Evolutionary conservation across 2,797 vertebrate species (phyloP), one percentile per base, ranked within the genome.

Genomic region (Mus spretus): DNA sequence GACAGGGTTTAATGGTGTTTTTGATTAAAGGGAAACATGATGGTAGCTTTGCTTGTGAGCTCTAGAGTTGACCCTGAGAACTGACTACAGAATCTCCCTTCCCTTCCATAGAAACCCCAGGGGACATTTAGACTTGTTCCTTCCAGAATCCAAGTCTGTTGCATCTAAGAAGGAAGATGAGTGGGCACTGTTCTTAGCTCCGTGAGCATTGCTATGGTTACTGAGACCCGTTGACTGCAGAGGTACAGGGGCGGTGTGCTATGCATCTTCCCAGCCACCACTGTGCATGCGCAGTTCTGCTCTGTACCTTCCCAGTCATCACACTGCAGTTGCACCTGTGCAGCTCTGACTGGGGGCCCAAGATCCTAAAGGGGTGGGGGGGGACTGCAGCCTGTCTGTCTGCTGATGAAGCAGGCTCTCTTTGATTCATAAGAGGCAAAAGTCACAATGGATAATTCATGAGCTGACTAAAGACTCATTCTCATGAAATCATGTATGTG

Each of bases 141-240:
- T 14, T 15, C 47, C 28, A 31, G 14, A 84, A 57, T 57, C 34
- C 13, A 57, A 31, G 63, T 79, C 89, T 78, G 70, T 40, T 3
- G 10, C 3, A 22, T 59, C 57, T 24, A 31, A 85, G 55, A 31
- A 72, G 40, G 28, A 15, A 9, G 0, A 0, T 8, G 47, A 63
- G 53, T 74, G 24, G 11, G 5, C 28, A 11, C 2, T 22, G 4
- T 37, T 3, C 6, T 28, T 63, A 70, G 26, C 44, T 31, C 7
- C 7, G 3, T 28, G 61, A 44, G n/a, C 44, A 40, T 10, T n/a
- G 6, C 1, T 34, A 10, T 1, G 14, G 40, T 12, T 65, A 31
- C 50, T 11, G 12, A n/a, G 8, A 67, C 12, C 47, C 34, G 37
- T 19, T 28, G 20, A 14, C 14, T 31, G 47, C 53, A 13, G n/a